Base-by-base conservation (phyloP, 2,797 vertebrate species). In the Pseudochirops cupreus region DNA sequence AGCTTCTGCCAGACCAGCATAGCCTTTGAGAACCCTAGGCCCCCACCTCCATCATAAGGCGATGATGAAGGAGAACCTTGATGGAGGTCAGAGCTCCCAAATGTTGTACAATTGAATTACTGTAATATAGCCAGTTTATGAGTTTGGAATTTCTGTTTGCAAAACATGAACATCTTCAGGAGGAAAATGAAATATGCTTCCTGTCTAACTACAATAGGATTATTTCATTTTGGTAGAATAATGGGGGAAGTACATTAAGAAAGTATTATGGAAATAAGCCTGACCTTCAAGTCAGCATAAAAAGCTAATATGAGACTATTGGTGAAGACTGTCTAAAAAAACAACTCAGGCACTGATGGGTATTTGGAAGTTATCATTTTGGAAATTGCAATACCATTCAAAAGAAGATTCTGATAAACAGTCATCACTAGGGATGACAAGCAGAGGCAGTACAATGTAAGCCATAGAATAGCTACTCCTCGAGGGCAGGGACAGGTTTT, bases 141-240 rank as follows among this genome's bases (percentile, higher is more conserved):
- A 82, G 18, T 82, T 82, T 82, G 74, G 39, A 82, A 82, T 26
- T 82, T 39, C n/a, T 82, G n/a, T 82, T 82, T 82, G 74, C 46
- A 82, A 82, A 82, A 82, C 39, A 82, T 26, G 74, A 82, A 82
- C 74, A 39, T 82, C 16, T 82, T 46, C 74, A 82, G 74, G 6
- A 5, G 74, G 11, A 46, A 82, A 82, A 82, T 82, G 39, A 46
- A 82, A 82, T 82, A 82, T 46, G n/a, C 74, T 21, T 82, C 74
- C 74, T 82, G 18, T 46, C 67, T 82, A 46, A 46, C 74, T 82
- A 82, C 74, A 46, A 82, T 46, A 82, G 74, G 39, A 82, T 82
- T 82, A 46, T 82, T 82, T 82, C 39, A 82, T 82, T 82, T 82
- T 82, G n/a, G 21, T 82, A 82, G 74, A 82, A 82, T 82, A 82